Base-by-base conservation (phyloP, 2,113 vertebrate genomes). In the Haliaeetus leucogaster region DNA sequence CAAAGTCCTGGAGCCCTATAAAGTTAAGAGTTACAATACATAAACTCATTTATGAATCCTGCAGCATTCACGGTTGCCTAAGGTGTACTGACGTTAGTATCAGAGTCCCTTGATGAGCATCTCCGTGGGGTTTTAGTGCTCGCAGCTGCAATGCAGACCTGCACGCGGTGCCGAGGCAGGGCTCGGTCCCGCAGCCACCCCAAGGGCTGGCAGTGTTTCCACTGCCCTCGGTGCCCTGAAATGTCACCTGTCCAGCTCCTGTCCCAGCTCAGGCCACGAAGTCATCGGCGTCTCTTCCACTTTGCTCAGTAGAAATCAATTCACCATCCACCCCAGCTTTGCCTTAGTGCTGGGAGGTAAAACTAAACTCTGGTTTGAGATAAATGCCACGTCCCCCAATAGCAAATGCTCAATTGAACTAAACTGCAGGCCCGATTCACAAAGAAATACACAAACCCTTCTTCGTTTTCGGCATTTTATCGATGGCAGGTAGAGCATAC, bases 401-500 rank as follows among this genome's bases (percentile, higher is more conserved):
- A 71, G 56, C 40, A 79, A 82, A 72, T 17, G 56, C 56, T 66
- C 11, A 21, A 0, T 0, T 52, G 59, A 83, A 58, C 48, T 58
- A 6, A 70, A 70, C 27, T 53, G 30, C 78, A 70, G 77, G 78
- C 19, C 52, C 0, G 0, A 80, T 53, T 94, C 74, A 77, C 61
- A 88, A 77, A 13, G 29, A 72, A 79, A 87, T 13, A 55, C 26
- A 68, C 17, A 78, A 79, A 47, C 3, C 62, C 6, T 17, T 47
- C n/a, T 13, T 85, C 2, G 0, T 0, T 91, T 84, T 53, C 65
- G 74, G 56, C 23, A n/a, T 87, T 86, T 86, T 55, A 59, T 34
- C 55, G 2, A 3, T 3, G 21, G 26, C 11, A 70, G 63, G n/a
- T 12, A 58, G 48, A 68, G 78, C 12, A 11, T 3, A 16, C 0